Evolutionary conservation across 2,113 vertebrate genomes (phyloP).

Genomic region (Parotia lawesii): DNA sequence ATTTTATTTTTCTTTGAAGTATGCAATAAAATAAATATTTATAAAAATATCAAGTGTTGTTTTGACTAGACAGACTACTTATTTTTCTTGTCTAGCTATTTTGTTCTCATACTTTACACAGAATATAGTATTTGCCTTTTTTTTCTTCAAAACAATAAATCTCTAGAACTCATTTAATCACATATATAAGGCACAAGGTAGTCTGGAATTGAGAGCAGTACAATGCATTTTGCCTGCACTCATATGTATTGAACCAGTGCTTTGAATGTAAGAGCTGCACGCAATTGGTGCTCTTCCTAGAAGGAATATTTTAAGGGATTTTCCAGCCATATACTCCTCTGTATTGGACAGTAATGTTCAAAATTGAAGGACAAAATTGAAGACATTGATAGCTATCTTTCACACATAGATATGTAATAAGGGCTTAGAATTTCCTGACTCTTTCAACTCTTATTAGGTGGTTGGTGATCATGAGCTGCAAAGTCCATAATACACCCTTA

Average conservation of each 20-base stretch:
- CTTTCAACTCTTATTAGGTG: not conserved
- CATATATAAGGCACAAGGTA: not conserved
- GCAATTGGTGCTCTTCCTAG: not conserved
- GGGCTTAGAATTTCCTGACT: not conserved
- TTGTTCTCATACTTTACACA: not conserved
- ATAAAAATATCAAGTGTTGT: conserved; percentile 2
- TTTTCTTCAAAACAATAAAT: not conserved
- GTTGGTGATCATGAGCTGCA: not conserved
- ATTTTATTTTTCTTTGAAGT: conserved; percentile 34
- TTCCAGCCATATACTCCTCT: not conserved
- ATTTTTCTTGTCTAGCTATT: conserved; percentile 5
- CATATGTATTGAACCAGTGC: not conserved
- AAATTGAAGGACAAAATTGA: not conserved
- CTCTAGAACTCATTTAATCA: not conserved
- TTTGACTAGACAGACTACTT: conserved; percentile 41
- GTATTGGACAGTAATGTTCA: not conserved
- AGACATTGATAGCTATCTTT: not conserved
- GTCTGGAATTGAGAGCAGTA: not conserved
- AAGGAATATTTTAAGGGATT: not conserved
- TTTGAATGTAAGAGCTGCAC: not conserved
- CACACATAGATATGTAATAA: not conserved
- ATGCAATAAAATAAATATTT: not conserved
- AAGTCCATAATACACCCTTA: not conserved
- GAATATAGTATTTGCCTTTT: not conserved
- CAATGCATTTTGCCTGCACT: not conserved